Conservation (phyloP, 2,113 vertebrate species). For the Elachura formosa region DNA sequence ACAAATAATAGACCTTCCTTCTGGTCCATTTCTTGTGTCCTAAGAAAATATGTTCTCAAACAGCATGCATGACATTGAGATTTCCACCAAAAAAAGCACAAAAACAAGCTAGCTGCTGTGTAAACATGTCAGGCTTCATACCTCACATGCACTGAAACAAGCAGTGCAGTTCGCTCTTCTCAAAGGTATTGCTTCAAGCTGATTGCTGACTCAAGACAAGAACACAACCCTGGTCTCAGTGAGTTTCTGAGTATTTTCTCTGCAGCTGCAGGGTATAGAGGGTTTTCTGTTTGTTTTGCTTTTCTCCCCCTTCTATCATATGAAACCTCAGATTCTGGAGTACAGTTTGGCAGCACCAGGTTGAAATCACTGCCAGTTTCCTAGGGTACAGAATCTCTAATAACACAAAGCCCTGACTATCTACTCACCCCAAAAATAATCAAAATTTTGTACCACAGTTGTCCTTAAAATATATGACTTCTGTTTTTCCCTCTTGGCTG, state of each 20-base stretch:
- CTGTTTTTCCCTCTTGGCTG: background rate
- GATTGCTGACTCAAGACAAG: constrained; percentile 54
- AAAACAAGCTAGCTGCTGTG: background rate
- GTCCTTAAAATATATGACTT: background rate
- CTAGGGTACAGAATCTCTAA: background rate
- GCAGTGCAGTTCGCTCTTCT: background rate
- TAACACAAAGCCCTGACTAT: constrained; percentile 48
- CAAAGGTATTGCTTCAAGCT: constrained; percentile 54
- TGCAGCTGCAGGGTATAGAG: constrained; percentile 46
- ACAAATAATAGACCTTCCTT: background rate
- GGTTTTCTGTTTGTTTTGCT: constrained; percentile 49
- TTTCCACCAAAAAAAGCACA: background rate
- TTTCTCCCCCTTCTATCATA: background rate
- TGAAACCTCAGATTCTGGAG: constrained; percentile 37
- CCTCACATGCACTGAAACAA: background rate
- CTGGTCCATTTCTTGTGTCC: background rate
- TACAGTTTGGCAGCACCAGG: constrained; percentile 34
- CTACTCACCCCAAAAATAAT: background rate
- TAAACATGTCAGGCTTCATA: constrained; percentile 6
- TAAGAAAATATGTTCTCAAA: background rate
- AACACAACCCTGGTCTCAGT: background rate
- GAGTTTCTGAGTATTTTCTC: constrained; percentile 34
- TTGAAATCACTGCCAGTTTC: background rate
- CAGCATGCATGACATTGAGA: background rate
- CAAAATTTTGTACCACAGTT: background rate